Percentiles rank a stretch among this genome's conserved stretches.
Evolutionary conservation across 2,888 invertebrate species (phyloP).

Genomic region (Dryocosmus kuriphilus): DNA sequence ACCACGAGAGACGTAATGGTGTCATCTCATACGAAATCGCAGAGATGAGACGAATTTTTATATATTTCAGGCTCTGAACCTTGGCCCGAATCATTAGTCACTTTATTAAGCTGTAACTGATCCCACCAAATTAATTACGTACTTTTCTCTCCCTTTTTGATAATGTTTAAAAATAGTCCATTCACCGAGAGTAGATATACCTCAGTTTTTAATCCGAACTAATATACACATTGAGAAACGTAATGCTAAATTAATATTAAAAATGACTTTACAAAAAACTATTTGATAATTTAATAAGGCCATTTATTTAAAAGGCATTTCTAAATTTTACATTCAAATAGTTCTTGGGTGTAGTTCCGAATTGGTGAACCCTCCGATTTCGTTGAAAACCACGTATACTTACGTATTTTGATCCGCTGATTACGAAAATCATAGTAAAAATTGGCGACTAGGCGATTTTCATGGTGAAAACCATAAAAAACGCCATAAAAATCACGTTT

Average conservation of each 20-base stretch:
- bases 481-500: too few relatives aligned
- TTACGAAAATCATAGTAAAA: too few relatives aligned
- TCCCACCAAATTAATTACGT: not conserved
- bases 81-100: constrained; percentile 42
- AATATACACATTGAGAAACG: not conserved
- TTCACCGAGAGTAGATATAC: not conserved
- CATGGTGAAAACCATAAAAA: too few relatives aligned
- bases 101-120: constrained; percentile 19
- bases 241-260: not conserved
- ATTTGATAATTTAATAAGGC: too few relatives aligned
- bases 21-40: constrained; percentile 19
- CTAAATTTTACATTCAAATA: too few relatives aligned
- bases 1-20: constrained; percentile 23
- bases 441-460: too few relatives aligned
- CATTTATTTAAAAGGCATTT: too few relatives aligned
- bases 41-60: not conserved
- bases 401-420: too few relatives aligned
- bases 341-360: too few relatives aligned
- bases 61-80: constrained; percentile 38
- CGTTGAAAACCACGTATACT: too few relatives aligned
- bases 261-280: too few relatives aligned
- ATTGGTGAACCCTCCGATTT: too few relatives aligned
- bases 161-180: constrained; percentile 10
- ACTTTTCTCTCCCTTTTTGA: not conserved
- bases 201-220: not conserved